These are phyloP conservation scores for Enteromius thamalakanensis DNA, from an alignment of 2,797 vertebrate species.

Conservation along the genomic window DNA sequence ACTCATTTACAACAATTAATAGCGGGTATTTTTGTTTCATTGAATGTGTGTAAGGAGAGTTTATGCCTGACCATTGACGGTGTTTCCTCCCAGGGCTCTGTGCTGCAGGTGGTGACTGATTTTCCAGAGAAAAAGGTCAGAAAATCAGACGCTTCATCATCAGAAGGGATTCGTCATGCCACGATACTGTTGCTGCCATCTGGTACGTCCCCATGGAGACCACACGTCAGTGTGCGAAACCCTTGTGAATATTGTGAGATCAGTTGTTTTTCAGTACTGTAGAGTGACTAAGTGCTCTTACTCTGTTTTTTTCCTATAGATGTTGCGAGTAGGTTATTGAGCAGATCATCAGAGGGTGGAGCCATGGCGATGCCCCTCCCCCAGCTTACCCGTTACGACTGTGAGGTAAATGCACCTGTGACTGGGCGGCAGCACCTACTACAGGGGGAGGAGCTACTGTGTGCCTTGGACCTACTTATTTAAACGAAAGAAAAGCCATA, in stretches of 20 bases:
- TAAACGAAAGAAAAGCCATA: constrained; percentile 74
- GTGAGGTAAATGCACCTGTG: constrained; percentile 93
- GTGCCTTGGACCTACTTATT: constrained; percentile 93
- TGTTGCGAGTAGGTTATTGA: constrained; percentile 88
- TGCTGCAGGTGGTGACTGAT: constrained; percentile 78
- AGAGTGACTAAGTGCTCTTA: background rate
- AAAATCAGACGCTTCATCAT: constrained; percentile 76
- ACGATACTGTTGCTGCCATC: constrained; percentile 91
- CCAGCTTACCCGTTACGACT: constrained; percentile 92
- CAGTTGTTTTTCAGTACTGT: background rate
- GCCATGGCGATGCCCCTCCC: constrained; percentile 85
- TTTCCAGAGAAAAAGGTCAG: constrained; percentile 87
- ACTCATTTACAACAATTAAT: background rate
- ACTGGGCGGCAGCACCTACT: constrained; percentile 91
- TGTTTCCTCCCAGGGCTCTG: constrained; percentile 75
- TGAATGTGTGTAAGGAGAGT: background rate
- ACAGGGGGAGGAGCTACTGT: constrained; percentile 93
- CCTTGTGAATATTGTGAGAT: background rate
- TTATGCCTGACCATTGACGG: constrained; percentile 37
- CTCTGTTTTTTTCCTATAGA: constrained; percentile 72
- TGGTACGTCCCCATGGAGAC: constrained; percentile 75
- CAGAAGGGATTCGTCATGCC: constrained; percentile 77
- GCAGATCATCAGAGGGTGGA: constrained; percentile 84
- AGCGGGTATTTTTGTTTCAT: background rate
- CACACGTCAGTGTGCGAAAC: constrained; percentile 4